A percentile compares a stretch with the other conserved stretches of the same genome.
These are phyloP conservation scores for Coranthus polyacanthus DNA, from an alignment of 2,797 vertebrate genomes.

Conservation along the genomic window DNA sequence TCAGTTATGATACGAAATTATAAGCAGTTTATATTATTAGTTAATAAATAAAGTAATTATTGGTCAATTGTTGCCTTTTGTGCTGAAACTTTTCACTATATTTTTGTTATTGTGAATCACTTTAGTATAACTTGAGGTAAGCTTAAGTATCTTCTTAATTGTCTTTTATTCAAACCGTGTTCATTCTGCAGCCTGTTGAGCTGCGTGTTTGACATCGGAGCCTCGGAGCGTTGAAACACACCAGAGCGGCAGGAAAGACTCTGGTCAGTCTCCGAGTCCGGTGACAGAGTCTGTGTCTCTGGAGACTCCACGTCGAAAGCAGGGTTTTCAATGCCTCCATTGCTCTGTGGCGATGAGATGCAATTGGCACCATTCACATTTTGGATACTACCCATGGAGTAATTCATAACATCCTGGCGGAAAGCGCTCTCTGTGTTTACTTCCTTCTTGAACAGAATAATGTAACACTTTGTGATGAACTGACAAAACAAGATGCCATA, in stretches of 20 bases:
- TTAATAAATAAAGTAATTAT: no score
- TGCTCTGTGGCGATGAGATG: no score
- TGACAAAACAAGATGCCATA: slow-evolving; percentile 46
- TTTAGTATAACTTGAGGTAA: neutral
- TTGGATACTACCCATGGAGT: neutral
- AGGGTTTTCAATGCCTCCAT: no score
- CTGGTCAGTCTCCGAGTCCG: neutral
- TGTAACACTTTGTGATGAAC: slow-evolving; percentile 46
- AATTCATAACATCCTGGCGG: slow-evolving; percentile 9
- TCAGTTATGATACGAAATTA: no score
- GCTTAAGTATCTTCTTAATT: neutral
- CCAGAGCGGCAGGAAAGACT: neutral
- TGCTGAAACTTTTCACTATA: neutral
- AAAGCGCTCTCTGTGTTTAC: slow-evolving; percentile 18
- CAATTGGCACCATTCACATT: neutral
- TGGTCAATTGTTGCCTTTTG: neutral
- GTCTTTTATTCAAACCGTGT: neutral
- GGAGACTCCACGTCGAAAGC: slow-evolving; percentile 1
- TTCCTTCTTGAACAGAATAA: slow-evolving; percentile 40
- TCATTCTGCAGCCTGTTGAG: neutral
- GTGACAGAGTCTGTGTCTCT: neutral
- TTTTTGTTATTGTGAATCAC: neutral
- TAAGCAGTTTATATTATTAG: no score
- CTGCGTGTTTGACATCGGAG: neutral
- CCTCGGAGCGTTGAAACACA: neutral